These are phyloP conservation scores for Lamellibrachia columna DNA, from an alignment of 2,888 invertebrate species.

Conservation along the genomic window DNA sequence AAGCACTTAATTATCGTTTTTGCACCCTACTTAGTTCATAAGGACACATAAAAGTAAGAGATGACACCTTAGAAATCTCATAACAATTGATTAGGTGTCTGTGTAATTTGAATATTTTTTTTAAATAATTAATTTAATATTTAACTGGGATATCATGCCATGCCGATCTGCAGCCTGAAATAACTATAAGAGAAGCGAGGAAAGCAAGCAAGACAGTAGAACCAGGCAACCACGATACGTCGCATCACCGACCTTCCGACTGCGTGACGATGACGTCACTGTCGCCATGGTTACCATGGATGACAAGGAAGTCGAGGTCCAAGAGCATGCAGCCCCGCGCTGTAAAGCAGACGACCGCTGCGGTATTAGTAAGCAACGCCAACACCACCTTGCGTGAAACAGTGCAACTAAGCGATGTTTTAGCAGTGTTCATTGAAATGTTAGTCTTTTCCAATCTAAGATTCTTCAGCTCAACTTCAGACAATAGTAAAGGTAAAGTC, in stretches of 20 bases:
- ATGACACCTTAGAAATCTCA: too few relatives aligned
- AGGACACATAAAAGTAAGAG: too few relatives aligned
- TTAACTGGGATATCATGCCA: not conserved
- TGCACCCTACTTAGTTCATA: too few relatives aligned
- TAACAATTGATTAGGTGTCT: too few relatives aligned
- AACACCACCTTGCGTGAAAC: not conserved
- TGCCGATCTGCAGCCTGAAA: not conserved
- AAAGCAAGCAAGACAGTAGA: not conserved
- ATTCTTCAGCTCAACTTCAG: not conserved
- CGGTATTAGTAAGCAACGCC: conserved; percentile 2
- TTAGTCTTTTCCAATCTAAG: not conserved
- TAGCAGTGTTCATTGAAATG: not conserved
- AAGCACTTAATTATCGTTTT: too few relatives aligned
- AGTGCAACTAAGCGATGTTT: not conserved
- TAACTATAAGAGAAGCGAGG: not conserved
- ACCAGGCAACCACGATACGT: not conserved
- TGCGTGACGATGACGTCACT: not conserved
- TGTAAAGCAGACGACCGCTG: conserved; percentile 21
- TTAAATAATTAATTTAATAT: too few relatives aligned
- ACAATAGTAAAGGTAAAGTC: too few relatives aligned
- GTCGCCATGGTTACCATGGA: conserved; percentile 13
- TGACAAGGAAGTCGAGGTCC: conserved; percentile 29
- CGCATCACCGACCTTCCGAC: conserved; percentile 24
- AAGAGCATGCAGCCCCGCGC: conserved; percentile 21
- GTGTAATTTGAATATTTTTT: too few relatives aligned